Evolutionary conservation across 1,140 invertebrate genomes (phyloP).

Genomic region (Heliconius hermathena): DNA sequence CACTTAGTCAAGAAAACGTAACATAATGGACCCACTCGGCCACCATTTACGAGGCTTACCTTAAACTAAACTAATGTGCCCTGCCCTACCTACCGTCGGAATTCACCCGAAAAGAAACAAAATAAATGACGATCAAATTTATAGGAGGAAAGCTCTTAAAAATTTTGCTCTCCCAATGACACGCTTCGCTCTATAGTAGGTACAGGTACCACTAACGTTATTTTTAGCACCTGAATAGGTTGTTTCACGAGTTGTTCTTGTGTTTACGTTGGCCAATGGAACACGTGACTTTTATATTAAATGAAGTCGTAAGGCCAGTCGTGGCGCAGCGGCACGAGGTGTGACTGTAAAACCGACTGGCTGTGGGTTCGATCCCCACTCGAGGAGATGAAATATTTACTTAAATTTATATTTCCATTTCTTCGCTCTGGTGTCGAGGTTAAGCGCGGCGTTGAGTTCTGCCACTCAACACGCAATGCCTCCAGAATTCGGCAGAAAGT

Average conservation of each 20-base stretch:
- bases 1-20: conserved; percentile 42
- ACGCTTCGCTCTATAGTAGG: background rate
- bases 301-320: no score
- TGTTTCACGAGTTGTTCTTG: background rate
- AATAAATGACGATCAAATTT: conserved; percentile 21
- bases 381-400: no score
- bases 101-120: conserved; percentile 17
- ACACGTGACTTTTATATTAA: background rate
- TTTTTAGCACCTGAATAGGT: conserved; percentile 3
- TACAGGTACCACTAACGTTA: background rate
- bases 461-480: no score
- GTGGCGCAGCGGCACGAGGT: no score
- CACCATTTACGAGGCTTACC: conserved; percentile 40
- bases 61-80: conserved; percentile 34
- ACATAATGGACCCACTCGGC: conserved; percentile 42
- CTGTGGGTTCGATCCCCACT: no score
- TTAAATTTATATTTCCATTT: no score
- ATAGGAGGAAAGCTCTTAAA: conserved; percentile 11
- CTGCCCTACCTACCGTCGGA: conserved; percentile 4
- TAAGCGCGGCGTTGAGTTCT: no score
- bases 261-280: background rate
- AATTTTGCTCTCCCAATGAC: conserved; percentile 8
- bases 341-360: no score
- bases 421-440: no score
- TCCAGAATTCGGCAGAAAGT: no score